Conservation (phyloP, 2,113 vertebrate species). For the Chloroceryle aenea region DNA sequence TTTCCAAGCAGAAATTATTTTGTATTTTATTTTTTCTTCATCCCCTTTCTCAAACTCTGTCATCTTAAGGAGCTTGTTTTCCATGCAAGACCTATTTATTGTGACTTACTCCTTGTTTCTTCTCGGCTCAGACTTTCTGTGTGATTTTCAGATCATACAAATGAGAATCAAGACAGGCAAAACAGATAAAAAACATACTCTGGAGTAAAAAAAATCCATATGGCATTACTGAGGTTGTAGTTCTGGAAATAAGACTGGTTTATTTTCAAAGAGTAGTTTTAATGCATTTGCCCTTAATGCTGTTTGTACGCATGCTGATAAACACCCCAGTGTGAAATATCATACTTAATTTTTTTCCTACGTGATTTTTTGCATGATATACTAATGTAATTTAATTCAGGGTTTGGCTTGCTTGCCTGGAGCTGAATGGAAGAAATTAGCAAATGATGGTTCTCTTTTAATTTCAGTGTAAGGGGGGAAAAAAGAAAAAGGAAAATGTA, state of each 20-base stretch:
- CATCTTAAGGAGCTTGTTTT: neutral
- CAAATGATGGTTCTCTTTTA: neutral
- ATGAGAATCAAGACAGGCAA: neutral
- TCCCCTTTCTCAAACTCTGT: neutral
- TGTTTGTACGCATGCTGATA: neutral
- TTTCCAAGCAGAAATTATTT: neutral
- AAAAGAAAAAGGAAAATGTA: neutral
- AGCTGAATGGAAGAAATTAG: neutral
- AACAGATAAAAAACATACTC: neutral
- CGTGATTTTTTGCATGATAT: neutral
- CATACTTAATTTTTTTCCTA: neutral
- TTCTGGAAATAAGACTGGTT: neutral
- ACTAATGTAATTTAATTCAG: neutral
- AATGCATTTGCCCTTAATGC: neutral
- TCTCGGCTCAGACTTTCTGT: neutral
- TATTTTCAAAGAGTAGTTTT: neutral
- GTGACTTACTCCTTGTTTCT: neutral
- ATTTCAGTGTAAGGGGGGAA: accelerated
- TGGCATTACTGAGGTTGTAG: neutral
- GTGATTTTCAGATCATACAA: neutral
- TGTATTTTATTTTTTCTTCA: neutral
- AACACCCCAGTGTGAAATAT: neutral
- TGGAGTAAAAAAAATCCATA: neutral
- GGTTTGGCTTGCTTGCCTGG: neutral
- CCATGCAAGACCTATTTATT: neutral